Percentiles rank a stretch among this genome's conserved stretches.
These are phyloP conservation scores for Muscicapa comitata DNA, from an alignment of 2,797 vertebrate species.

Conservation along the genomic window DNA sequence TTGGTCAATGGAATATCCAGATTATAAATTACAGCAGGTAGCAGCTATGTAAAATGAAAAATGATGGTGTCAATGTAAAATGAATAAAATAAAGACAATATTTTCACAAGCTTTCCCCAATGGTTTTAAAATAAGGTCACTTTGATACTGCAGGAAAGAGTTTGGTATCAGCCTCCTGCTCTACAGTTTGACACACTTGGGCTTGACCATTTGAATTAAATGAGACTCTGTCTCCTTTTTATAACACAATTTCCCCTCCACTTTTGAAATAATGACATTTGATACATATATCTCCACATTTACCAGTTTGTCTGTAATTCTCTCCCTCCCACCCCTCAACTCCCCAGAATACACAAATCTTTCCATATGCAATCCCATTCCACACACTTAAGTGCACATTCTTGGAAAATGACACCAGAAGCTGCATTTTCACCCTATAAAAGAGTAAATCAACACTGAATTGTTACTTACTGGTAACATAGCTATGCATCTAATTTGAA, in stretches of 20 bases:
- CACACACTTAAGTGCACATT: neutral
- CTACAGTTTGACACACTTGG: neutral
- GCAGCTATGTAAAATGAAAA: neutral
- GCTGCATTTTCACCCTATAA: neutral
- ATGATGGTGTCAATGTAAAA: neutral
- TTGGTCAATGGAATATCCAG: neutral
- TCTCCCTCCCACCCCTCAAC: no score
- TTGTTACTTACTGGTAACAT: neutral
- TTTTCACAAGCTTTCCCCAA: neutral
- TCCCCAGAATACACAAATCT: neutral
- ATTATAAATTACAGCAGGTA: neutral
- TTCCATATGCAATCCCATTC: neutral
- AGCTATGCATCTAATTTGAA: neutral
- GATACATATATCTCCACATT: neutral
- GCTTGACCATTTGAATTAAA: neutral
- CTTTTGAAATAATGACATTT: neutral
- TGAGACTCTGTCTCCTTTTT: neutral
- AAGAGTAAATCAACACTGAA: slow-evolving; percentile 9
- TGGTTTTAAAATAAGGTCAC: neutral
- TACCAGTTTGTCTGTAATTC: neutral
- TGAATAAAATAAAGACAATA: neutral
- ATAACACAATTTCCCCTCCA: rapidly evolving
- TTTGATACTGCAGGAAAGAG: neutral
- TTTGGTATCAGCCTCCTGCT: neutral
- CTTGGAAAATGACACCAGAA: neutral